These are phyloP conservation scores for Helarctos malayanus DNA, from an alignment of 2,797 vertebrate genomes.

Conservation along the genomic window DNA sequence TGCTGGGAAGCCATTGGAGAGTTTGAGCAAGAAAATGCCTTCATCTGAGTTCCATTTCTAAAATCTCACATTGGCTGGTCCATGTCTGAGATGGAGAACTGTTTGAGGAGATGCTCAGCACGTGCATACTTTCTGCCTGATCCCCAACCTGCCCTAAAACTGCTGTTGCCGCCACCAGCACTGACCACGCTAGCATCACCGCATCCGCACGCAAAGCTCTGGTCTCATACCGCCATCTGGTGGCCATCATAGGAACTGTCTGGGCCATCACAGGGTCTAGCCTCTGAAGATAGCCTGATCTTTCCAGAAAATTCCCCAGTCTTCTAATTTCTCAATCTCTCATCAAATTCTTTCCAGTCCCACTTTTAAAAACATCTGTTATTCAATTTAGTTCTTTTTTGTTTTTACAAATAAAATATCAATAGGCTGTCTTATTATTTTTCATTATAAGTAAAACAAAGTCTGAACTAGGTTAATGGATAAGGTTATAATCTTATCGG, in stretches of 20 bases:
- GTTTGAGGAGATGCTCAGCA: background rate
- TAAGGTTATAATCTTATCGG: background rate
- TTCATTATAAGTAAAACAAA: conserved; percentile 55
- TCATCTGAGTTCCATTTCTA: background rate
- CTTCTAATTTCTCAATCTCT: background rate
- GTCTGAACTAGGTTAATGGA: background rate
- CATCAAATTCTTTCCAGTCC: conserved; percentile 40
- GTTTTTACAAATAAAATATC: conserved; percentile 4
- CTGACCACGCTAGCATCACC: accelerated
- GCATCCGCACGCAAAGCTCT: background rate
- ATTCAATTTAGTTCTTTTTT: background rate
- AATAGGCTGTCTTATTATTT: background rate
- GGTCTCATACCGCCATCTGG: conserved; percentile 74
- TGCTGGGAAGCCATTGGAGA: background rate
- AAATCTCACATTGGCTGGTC: background rate
- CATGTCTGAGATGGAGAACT: background rate
- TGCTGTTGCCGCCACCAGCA: background rate
- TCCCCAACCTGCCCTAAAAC: background rate
- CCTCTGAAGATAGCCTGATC: background rate
- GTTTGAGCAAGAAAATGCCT: background rate
- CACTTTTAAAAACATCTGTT: background rate
- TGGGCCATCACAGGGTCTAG: background rate
- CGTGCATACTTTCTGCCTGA: background rate
- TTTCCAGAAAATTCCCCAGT: background rate
- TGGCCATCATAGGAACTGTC: background rate